phyloP scores from a whole-genome alignment of 2,888 invertebrate species.

The Ypsolopha sequella region DNA sequence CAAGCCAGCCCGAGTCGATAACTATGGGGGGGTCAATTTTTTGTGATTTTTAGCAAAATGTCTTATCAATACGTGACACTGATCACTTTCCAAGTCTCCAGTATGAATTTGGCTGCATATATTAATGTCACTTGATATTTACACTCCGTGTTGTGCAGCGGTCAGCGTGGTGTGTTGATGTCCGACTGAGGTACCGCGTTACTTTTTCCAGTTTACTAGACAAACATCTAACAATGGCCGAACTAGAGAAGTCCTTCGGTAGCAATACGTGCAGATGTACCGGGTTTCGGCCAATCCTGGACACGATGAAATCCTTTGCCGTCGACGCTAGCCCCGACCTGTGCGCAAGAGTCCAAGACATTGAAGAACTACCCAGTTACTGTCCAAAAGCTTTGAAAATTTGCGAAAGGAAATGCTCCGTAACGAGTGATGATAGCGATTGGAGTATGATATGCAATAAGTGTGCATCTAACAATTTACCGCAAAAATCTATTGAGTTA shows the following conservation, averaged over 20 bases:
- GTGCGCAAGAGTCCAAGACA: slow-evolving; percentile 55
- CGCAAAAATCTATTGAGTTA: slow-evolving; percentile 42
- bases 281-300: slow-evolving; percentile 82
- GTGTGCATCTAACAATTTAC: slow-evolving; percentile 11
- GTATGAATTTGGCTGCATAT: too few species aligned
- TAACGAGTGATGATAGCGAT: slow-evolving; percentile 27
- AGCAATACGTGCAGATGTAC: slow-evolving; percentile 86
- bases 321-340: slow-evolving; percentile 68
- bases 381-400: slow-evolving; percentile 24
- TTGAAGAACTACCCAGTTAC: slow-evolving; percentile 36
- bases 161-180: too few species aligned
- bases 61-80: too few species aligned
- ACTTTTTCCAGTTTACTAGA: slow-evolving; percentile 49
- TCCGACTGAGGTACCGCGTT: not conserved
- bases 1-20: too few species aligned
- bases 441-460: slow-evolving; percentile 30
- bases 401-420: slow-evolving; percentile 38
- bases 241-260: slow-evolving; percentile 80
- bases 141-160: too few species aligned
- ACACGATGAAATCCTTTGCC: slow-evolving; percentile 81
- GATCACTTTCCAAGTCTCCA: too few species aligned
- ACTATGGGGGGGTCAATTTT: too few species aligned
- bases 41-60: too few species aligned
- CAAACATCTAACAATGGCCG: slow-evolving; percentile 71
- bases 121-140: too few species aligned